Percentiles rank a stretch among this genome's conserved stretches.
Conservation (phyloP, 2,113 vertebrate genomes). For the Sturnira hondurensis region DNA sequence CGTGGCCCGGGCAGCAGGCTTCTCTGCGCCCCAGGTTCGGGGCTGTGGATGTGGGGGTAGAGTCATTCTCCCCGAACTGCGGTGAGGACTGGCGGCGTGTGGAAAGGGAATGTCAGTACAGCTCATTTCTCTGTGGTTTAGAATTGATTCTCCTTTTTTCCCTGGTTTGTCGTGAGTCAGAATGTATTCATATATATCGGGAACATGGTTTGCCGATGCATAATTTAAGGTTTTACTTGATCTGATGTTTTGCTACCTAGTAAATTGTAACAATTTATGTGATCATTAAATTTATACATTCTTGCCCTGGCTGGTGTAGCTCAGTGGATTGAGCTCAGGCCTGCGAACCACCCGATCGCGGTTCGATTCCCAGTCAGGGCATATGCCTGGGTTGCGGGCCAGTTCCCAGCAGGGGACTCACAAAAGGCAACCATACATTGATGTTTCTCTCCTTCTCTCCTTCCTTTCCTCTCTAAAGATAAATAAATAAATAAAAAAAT, state of each 20-base stretch:
- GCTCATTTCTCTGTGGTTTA: background rate
- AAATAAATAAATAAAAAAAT: no score
- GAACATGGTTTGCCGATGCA: background rate
- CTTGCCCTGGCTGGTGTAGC: no score
- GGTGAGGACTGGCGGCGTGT: fast-evolving
- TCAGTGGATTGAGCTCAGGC: no score
- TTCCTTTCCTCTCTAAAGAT: no score
- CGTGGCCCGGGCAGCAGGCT: background rate
- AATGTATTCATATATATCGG: background rate
- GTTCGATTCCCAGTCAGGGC: no score
- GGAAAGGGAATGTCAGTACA: fast-evolving
- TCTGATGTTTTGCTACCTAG: background rate
- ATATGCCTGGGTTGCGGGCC: no score
- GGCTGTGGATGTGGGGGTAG: background rate
- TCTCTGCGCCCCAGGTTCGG: background rate
- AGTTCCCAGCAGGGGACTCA: no score
- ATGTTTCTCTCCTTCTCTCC: no score
- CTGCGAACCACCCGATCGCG: no score
- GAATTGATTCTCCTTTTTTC: background rate
- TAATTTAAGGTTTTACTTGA: background rate
- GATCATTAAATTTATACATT: background rate
- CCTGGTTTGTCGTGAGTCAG: background rate
- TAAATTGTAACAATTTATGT: background rate
- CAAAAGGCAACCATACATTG: no score
- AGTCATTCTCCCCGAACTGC: no score